These are phyloP conservation scores for Neolamprologus cancellatus DNA, from an alignment of 2,113 vertebrate genomes.

Conservation along the genomic window DNA sequence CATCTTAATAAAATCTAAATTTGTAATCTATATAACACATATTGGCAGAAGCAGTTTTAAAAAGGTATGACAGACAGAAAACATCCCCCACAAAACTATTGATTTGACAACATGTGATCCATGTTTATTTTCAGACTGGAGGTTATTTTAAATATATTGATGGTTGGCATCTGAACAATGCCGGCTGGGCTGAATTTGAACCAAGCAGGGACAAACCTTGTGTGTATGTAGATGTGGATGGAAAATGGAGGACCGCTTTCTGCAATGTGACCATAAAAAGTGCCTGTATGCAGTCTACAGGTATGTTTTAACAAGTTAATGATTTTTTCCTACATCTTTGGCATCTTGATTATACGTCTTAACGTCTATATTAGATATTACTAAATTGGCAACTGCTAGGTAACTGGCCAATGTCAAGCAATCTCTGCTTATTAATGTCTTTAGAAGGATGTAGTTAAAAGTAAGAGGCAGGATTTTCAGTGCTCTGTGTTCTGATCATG, in stretches of 20 bases:
- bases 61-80: neutral
- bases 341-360: neutral
- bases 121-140: conserved; percentile 67
- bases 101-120: neutral
- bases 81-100: neutral
- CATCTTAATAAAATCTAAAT: neutral
- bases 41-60: neutral
- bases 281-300: conserved; percentile 78
- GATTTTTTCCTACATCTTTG: neutral
- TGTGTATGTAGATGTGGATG: conserved; percentile 78
- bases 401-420: neutral
- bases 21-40: neutral
- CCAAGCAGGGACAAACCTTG: conserved; percentile 77
- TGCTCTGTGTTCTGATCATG: neutral
- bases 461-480: neutral
- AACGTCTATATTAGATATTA: neutral
- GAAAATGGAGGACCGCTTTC: conserved; percentile 78
- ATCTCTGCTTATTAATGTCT: neutral
- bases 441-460: neutral
- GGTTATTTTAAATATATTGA: conserved; percentile 79
- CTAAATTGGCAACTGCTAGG: neutral
- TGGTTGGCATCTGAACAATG: conserved; percentile 78
- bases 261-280: conserved; percentile 80
- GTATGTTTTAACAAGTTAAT: conserved; percentile 53
- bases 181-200: conserved; percentile 77